Base-by-base conservation (phyloP, 2,888 invertebrate species). In the Lasiommata megera region DNA sequence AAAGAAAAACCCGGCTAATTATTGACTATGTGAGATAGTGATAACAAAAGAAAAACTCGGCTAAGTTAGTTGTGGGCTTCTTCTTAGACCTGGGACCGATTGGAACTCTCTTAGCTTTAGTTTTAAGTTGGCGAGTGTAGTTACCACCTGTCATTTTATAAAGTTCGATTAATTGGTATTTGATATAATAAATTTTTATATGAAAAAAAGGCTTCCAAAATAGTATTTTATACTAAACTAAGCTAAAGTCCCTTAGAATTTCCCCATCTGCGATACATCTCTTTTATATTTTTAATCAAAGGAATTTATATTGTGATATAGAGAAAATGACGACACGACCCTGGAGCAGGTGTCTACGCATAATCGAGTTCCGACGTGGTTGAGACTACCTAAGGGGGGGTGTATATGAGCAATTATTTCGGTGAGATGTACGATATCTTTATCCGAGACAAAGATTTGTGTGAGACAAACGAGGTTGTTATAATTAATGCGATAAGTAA, bases 281-380 rank as follows among this genome's bases (percentile, higher is more conserved):
- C 12, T 55, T 55, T 48, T 55, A 43, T 56, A 50, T 46, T 51
- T 56, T 56, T 56, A 51, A 51, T 51, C 44, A 56, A 56, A 23
- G 12, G 38, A 56, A 46, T 56, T 52, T 56, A 38, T 34, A 11
- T 34, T 34, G 9, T 50, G 44, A 29, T 31, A 37, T 18, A 44
- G 5, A 51, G 51, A 38, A 44, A 37, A 43, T 23, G 41, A 41
- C n/a, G 38, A 50, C 28, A 28, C 14, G 31, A 53, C n/a, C 3
- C 38, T 48, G 53, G 53, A 48, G 53, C 58, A 58, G 58, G 53
- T 58, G 58, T 53, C 47, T 53, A 47, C 52, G 58, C 53, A 48
- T 58, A 58, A 58, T 58, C 53, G 53, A 28, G 47, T 58, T 47
- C n/a, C 47, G 36, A 44, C 23, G 36, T 44, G 37, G 14, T 37